Conservation (phyloP, 2,888 invertebrate species). For the Cordilura impudica region DNA sequence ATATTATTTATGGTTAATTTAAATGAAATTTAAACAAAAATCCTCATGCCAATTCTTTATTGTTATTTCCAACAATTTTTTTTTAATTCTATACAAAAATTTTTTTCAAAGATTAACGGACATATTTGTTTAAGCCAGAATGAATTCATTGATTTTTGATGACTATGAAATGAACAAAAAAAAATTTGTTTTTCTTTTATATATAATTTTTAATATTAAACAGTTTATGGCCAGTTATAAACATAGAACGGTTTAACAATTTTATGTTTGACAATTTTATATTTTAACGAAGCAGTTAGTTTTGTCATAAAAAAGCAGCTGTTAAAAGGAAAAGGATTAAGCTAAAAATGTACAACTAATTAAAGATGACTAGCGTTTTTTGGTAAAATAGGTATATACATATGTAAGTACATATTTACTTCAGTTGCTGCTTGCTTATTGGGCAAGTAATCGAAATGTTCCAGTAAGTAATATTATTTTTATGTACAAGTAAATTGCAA, state of each 20-base stretch:
- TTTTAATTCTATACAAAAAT: neutral
- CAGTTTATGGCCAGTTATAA: neutral
- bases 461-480: too few species aligned
- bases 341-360: neutral
- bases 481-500: too few species aligned
- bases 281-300: neutral
- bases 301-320: neutral
- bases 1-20: constrained; percentile 34
- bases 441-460: too few species aligned
- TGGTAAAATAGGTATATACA: neutral
- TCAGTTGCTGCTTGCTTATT: too few species aligned
- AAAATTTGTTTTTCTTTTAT: too few species aligned
- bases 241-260: too few species aligned
- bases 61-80: neutral
- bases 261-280: neutral
- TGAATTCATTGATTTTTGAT: neutral
- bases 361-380: neutral
- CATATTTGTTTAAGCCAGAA: neutral
- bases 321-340: neutral
- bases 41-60: neutral
- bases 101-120: neutral
- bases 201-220: too few species aligned
- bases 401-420: too few species aligned
- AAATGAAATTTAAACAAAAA: neutral
- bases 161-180: neutral